A percentile compares a stretch with the other conserved stretches of the same genome.
These are phyloP conservation scores for Nesoenas mayeri DNA, from an alignment of 2,113 vertebrate species.

Conservation along the genomic window DNA sequence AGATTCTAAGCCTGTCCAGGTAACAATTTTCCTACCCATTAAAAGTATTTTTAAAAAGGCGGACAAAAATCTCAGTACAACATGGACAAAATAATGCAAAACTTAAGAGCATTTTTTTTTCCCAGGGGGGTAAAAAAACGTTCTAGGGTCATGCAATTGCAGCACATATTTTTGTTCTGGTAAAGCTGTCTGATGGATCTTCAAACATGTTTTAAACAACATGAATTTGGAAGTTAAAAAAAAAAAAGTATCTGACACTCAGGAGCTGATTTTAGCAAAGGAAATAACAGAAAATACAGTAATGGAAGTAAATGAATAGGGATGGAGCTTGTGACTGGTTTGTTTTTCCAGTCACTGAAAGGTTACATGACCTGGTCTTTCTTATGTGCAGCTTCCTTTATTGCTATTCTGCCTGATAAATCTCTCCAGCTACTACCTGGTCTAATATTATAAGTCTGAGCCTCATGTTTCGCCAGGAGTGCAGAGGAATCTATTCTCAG, in stretches of 20 bases:
- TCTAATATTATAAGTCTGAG: not conserved
- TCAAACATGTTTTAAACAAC: not conserved
- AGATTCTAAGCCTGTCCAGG: not conserved
- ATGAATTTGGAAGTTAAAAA: not conserved
- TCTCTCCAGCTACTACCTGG: not conserved
- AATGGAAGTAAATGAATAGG: not conserved
- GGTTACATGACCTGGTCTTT: not conserved
- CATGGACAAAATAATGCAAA: not conserved
- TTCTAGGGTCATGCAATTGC: not conserved
- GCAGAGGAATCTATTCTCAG: not conserved
- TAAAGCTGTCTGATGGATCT: not conserved
- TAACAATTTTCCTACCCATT: not conserved
- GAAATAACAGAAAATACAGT: not conserved
- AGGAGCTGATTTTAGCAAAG: not conserved
- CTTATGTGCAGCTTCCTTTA: not conserved
- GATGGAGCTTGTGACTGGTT: not conserved
- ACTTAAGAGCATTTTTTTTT: not conserved
- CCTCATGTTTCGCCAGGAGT: not conserved
- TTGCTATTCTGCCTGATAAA: not conserved
- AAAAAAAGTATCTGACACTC: not conserved
- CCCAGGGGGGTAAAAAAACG: fast-evolving
- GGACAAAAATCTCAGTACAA: not conserved
- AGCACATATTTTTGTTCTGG: not conserved
- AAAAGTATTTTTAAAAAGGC: not conserved
- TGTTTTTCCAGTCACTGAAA: not conserved